Conservation (phyloP, 1,140 invertebrate species). For the Macrobrachium rosenbergii region DNA sequence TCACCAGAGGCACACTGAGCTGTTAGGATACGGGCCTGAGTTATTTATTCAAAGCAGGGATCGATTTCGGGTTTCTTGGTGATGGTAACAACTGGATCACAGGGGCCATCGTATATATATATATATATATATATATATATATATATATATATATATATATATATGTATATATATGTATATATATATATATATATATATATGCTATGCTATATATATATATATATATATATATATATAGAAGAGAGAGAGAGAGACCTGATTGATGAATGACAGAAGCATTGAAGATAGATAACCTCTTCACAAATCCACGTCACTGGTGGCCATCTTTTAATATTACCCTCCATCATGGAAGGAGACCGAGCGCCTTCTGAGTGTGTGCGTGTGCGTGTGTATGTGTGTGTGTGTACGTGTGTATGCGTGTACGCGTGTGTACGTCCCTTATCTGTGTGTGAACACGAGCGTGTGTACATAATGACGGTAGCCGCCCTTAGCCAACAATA, state of each 20-base stretch:
- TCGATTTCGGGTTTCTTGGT: too few species aligned
- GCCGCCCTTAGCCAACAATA: conserved; percentile 29
- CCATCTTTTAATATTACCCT: background rate
- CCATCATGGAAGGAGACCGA: background rate
- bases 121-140: too few species aligned
- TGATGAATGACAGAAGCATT: background rate
- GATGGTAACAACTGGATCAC: too few species aligned
- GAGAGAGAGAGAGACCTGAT: background rate
- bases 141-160: background rate
- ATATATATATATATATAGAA: conserved; percentile 35
- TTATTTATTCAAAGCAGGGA: too few species aligned
- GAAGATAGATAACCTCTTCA: background rate
- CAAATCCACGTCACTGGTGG: too few species aligned
- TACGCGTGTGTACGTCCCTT: background rate
- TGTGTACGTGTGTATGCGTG: conserved; percentile 28
- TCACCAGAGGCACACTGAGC: too few species aligned
- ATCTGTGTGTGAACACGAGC: conserved; percentile 9
- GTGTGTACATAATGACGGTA: background rate
- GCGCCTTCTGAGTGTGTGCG: background rate
- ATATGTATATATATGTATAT: conserved; percentile 13
- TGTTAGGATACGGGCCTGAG: too few species aligned
- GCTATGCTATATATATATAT: too few species aligned
- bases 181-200: conserved; percentile 35
- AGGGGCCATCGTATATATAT: too few species aligned
- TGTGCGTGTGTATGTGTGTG: conserved; percentile 19